These are phyloP conservation scores for Parazoanthus swiftii DNA, from an alignment of 92 coral and sea anemone species.

Conservation along the genomic window DNA sequence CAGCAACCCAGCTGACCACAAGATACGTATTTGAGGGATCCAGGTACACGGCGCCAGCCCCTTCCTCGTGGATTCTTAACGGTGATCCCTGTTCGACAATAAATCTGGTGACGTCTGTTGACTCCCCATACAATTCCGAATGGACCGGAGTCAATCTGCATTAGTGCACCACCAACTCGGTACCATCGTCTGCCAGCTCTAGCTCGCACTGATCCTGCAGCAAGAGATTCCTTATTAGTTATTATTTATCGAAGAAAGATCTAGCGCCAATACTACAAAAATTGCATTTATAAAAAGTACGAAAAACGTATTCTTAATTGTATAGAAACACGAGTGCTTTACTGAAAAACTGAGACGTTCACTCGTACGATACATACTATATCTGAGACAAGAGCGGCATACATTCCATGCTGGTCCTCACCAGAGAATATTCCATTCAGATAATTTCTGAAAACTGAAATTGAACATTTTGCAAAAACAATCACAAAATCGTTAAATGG, in stretches of 20 bases:
- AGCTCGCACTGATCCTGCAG: background rate
- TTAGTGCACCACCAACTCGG: constrained; percentile 15
- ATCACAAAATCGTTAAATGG: too few relatives aligned
- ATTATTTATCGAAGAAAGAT: background rate
- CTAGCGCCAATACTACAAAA: too few relatives aligned
- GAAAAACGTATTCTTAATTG: too few relatives aligned
- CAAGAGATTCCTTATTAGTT: background rate
- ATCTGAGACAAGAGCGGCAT: too few relatives aligned
- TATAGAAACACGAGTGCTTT: too few relatives aligned
- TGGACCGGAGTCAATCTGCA: constrained; percentile 51
- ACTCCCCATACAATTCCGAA: constrained; percentile 51
- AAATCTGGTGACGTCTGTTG: constrained; percentile 28
- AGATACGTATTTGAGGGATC: constrained; percentile 14
- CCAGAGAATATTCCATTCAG: too few relatives aligned
- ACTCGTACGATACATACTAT: too few relatives aligned
- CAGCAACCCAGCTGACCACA: constrained; percentile 22
- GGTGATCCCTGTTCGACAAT: constrained; percentile 50
- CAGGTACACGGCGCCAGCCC: constrained; percentile 11
- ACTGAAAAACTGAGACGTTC: too few relatives aligned
- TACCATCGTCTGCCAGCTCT: background rate
- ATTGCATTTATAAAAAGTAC: too few relatives aligned
- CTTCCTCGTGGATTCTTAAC: constrained; percentile 3
- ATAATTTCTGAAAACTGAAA: too few relatives aligned
- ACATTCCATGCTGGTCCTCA: too few relatives aligned
- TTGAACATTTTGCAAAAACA: too few relatives aligned